phyloP scores from a whole-genome alignment of 2,797 vertebrate species.

The Hafferia zeledoni region DNA sequence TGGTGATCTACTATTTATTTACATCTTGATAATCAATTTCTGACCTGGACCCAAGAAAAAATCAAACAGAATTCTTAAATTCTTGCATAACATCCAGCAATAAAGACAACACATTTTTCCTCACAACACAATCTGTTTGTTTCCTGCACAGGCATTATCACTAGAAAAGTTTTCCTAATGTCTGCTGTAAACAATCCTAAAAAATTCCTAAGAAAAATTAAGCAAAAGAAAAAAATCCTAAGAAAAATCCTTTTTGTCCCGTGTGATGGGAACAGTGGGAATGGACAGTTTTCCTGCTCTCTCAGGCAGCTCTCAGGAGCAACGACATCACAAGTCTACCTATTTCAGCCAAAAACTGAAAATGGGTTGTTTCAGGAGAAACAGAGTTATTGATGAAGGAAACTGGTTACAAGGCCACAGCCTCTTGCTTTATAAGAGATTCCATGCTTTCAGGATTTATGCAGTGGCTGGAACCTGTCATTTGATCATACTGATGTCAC shows the following conservation, averaged over 20 bases:
- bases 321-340: background rate
- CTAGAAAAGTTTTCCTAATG: background rate
- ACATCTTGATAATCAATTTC: background rate
- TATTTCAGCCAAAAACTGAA: background rate
- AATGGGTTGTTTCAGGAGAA: background rate
- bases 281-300: background rate
- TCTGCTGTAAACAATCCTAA: background rate
- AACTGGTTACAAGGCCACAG: background rate
- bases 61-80: background rate
- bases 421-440: background rate
- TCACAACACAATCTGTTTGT: background rate
- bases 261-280: rapidly evolving
- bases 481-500: background rate
- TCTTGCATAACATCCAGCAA: background rate
- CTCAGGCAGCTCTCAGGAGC: background rate
- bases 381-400: background rate
- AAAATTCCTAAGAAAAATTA: background rate
- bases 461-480: background rate
- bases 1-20: background rate
- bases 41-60: background rate
- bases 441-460: background rate
- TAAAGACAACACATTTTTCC: background rate
- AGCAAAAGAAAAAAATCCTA: background rate
- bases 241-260: background rate
- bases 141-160: background rate